These are phyloP conservation scores for Stichopus horrens DNA, from an alignment of 53 echinoderm and acorn worm genomes.

Conservation along the genomic window DNA sequence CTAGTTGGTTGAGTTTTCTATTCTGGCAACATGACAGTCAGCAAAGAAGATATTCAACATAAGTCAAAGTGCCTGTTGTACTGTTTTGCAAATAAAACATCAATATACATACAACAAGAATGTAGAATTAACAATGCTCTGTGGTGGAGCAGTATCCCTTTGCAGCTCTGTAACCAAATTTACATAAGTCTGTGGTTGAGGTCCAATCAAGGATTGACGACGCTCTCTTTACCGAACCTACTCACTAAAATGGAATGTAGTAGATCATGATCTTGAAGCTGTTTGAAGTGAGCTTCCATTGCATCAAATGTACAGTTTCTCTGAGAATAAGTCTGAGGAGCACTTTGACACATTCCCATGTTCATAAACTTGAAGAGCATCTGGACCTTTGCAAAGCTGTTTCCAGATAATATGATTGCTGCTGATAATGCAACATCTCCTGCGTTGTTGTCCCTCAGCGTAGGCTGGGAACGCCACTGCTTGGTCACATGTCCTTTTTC, in stretches of 20 bases:
- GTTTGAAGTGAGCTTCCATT: neutral
- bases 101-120: too few species aligned
- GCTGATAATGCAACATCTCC: constrained; percentile 3
- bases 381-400: constrained; percentile 6
- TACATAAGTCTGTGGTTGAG: neutral
- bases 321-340: neutral
- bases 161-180: too few species aligned
- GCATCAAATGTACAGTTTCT: neutral
- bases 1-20: too few species aligned
- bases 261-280: neutral
- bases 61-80: too few species aligned
- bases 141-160: too few species aligned
- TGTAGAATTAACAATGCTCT: too few species aligned
- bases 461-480: constrained; percentile 15
- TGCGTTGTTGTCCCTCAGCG: neutral
- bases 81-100: too few species aligned
- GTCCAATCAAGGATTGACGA: neutral
- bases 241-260: neutral
- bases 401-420: constrained; percentile 13
- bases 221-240: neutral
- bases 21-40: too few species aligned
- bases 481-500: constrained; percentile 15
- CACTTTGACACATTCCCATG: constrained; percentile 12
- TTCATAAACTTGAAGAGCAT: constrained; percentile 20
- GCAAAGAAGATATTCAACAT: too few species aligned